Conservation (phyloP, 2,797 vertebrate species). For the Anableps anableps region DNA sequence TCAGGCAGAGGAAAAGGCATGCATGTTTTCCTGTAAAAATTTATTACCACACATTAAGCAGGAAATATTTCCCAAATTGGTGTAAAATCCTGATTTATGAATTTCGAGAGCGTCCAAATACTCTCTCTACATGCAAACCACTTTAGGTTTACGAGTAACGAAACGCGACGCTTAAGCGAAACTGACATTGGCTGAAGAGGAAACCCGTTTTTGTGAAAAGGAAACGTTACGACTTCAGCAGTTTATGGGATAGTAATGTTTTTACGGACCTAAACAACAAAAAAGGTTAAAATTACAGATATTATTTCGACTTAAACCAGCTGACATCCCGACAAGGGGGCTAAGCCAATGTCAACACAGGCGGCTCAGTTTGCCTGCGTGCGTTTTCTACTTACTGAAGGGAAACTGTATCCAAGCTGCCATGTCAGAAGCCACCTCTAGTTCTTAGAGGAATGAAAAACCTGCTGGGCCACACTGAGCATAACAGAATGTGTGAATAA, state of each 20-base stretch:
- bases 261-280: not conserved
- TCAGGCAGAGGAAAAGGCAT: not conserved
- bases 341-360: conserved; percentile 16
- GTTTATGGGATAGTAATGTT: not conserved
- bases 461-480: conserved; percentile 31
- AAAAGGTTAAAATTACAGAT: not conserved
- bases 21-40: conserved; percentile 6
- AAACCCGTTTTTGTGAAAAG: not conserved
- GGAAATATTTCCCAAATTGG: not conserved
- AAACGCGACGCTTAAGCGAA: not conserved
- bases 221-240: not conserved
- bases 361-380: conserved; percentile 1
- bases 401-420: conserved; percentile 44
- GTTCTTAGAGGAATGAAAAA: conserved; percentile 42
- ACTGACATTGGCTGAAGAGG: not conserved
- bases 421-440: conserved; percentile 34
- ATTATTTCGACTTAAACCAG: not conserved
- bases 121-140: not conserved
- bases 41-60: not conserved
- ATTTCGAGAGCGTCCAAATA: not conserved
- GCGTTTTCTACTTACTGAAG: conserved; percentile 10
- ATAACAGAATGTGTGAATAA: conserved; percentile 52
- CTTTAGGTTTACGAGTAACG: not conserved
- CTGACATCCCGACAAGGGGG: not conserved
- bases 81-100: conserved; percentile 7